Percentiles rank a stretch among this genome's conserved stretches.
These are phyloP conservation scores for Meganola albula DNA, from an alignment of 2,888 invertebrate genomes.

Conservation along the genomic window DNA sequence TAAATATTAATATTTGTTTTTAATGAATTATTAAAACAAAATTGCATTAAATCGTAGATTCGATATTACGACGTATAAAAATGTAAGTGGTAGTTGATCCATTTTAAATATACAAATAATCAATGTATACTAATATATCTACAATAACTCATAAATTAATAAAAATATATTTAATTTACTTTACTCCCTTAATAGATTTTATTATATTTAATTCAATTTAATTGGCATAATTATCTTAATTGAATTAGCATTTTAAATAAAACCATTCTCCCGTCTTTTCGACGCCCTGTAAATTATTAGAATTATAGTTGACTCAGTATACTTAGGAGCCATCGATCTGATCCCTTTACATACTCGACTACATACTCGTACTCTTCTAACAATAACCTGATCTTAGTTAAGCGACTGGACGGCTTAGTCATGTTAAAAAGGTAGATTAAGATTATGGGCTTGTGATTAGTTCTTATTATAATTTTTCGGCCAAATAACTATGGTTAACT, in stretches of 20 bases:
- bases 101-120: not conserved
- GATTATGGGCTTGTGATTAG: conserved; percentile 4
- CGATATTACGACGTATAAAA: not conserved
- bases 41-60: not conserved
- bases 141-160: not conserved
- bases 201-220: not conserved
- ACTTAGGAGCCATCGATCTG: conserved; percentile 1
- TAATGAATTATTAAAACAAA: no score
- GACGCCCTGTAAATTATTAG: not conserved
- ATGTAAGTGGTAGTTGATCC: conserved; percentile 1
- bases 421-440: conserved; percentile 3
- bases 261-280: not conserved
- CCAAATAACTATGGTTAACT: conserved; percentile 5
- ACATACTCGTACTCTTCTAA: conserved; percentile 6
- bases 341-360: conserved; percentile 1
- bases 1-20: not conserved
- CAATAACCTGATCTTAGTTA: conserved; percentile 1
- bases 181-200: not conserved
- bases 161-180: not conserved
- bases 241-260: not conserved
- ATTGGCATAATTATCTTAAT: not conserved
- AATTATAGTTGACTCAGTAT: conserved; percentile 1
- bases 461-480: not conserved
- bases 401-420: conserved; percentile 4
- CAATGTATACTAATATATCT: not conserved